These are phyloP conservation scores for Malthinus flaveolus DNA, from an alignment of 2,888 invertebrate species.

Conservation along the genomic window DNA sequence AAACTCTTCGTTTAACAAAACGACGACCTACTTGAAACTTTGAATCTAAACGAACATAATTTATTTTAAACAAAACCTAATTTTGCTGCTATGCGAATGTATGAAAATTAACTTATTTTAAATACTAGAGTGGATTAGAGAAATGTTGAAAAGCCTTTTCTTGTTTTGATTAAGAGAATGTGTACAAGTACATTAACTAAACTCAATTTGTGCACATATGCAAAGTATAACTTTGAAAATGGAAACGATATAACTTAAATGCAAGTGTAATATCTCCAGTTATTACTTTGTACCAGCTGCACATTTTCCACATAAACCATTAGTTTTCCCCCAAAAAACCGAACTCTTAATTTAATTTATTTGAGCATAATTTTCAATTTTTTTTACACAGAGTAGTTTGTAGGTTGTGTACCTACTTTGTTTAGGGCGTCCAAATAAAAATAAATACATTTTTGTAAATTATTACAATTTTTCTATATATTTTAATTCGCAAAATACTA, in stretches of 20 bases:
- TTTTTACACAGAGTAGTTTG: too few species aligned
- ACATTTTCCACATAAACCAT: neutral
- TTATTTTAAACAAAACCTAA: neutral
- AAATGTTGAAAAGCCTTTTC: conserved; percentile 10
- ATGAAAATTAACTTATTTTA: conserved; percentile 6
- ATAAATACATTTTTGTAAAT: too few species aligned
- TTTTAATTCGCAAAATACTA: too few species aligned
- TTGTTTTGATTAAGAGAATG: conserved; percentile 11
- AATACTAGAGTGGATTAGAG: conserved; percentile 6
- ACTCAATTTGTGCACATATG: conserved; percentile 20
- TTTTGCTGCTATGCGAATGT: neutral
- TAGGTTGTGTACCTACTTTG: too few species aligned
- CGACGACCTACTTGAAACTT: too few species aligned
- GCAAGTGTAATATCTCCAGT: conserved; percentile 1
- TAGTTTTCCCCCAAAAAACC: too few species aligned
- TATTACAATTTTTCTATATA: too few species aligned
- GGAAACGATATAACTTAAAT: conserved; percentile 6
- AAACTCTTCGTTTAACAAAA: too few species aligned
- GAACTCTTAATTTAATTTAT: too few species aligned
- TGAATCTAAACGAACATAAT: too few species aligned
- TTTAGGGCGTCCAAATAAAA: too few species aligned
- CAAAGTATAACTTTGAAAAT: conserved; percentile 11
- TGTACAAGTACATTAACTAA: conserved; percentile 6
- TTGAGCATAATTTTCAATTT: too few species aligned
- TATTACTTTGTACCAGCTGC: conserved; percentile 2